Base-by-base conservation (phyloP, 2,113 vertebrate species). In the Ellobius talpinus region DNA sequence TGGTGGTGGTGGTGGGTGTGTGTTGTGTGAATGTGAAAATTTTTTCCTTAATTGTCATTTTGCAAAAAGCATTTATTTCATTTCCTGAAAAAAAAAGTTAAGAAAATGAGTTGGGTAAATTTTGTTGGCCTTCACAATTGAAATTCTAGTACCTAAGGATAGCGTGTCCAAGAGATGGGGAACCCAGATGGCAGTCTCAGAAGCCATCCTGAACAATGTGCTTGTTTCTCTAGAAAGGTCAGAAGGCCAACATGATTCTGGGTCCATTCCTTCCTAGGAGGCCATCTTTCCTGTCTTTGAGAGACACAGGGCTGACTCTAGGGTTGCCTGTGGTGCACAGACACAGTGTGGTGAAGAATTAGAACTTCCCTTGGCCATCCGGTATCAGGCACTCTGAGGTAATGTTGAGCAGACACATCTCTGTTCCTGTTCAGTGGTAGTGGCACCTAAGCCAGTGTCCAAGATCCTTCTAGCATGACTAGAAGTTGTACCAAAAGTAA, bases 141-240 rank as follows among this genome's bases (percentile, higher is more conserved):
- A 96, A 97, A 94, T 95, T 58, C 90, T 79, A 94, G 90, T 42
- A 7, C 55, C 52, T 42, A 31, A 70, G 23, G 65, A 36, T 45
- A 70, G 87, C 73, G 52, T 61, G 61, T 93, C 70, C 52, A 55
- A 91, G 55, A 19, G 55, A 7, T 45, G 82, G 91, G n/a, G 68
- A 7, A 29, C 50, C 52, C 7, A 23, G 95, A 96, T 89, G 55
- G 36, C 70, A 87, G 81, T 87, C 89, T 96, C 90, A 95, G 95
- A 81, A 95, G 92, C 45, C 6, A 39, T 82, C 84, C 52, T 77
- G 45, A 81, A 97, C 85, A 89, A 50, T 89, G 84, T 85, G 87
- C 26, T 90, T 91, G 16, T 87, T 96, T 96, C 88, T 76, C 47
- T 29, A 73, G 63, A 91, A 77, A 5, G 33, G 16, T 36, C 4